phyloP scores from a whole-genome alignment of 2,888 invertebrate species.

The Charanyca ferruginea region DNA sequence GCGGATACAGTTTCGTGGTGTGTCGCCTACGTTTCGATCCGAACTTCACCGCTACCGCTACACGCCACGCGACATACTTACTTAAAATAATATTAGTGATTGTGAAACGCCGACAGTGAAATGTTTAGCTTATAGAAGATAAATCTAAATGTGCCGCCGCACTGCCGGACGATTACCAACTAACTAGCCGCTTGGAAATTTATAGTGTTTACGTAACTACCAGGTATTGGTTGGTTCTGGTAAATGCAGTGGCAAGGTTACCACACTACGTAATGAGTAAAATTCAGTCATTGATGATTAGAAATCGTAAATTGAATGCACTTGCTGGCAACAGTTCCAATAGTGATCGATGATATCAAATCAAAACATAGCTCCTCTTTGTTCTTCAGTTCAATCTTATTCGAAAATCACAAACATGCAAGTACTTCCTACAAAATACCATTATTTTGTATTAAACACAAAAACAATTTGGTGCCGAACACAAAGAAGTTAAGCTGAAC shows the following conservation, averaged over 20 bases:
- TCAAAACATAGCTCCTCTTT: constrained; percentile 32
- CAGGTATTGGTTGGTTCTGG: constrained; percentile 40
- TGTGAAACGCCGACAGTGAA: constrained; percentile 73
- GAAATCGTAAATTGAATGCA: constrained; percentile 49
- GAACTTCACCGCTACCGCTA: constrained; percentile 64
- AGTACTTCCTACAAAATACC: neutral
- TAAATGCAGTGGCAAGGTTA: constrained; percentile 54
- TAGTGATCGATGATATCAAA: constrained; percentile 22
- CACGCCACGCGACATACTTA: constrained; percentile 75
- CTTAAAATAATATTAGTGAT: constrained; percentile 76
- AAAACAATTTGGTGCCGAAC: constrained; percentile 10
- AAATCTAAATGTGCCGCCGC: constrained; percentile 55
- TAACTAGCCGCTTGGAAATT: constrained; percentile 49
- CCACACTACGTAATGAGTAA: constrained; percentile 38
- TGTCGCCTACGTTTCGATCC: constrained; percentile 78
- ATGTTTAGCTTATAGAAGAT: constrained; percentile 61
- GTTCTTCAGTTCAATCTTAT: constrained; percentile 8
- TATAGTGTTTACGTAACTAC: constrained; percentile 49
- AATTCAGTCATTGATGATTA: constrained; percentile 53
- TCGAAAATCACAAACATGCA: neutral
- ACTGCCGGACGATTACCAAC: constrained; percentile 42
- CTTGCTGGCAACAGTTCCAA: constrained; percentile 47
- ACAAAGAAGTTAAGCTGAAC: constrained; percentile 22
- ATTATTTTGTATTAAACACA: constrained; percentile 3
- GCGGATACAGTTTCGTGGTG: constrained; percentile 71